Percentiles rank a stretch among this genome's conserved stretches.
Evolutionary conservation across 35 echinoderm and acorn worm genomes (phyloP).

Genomic region (Holothuria glaberrima): DNA sequence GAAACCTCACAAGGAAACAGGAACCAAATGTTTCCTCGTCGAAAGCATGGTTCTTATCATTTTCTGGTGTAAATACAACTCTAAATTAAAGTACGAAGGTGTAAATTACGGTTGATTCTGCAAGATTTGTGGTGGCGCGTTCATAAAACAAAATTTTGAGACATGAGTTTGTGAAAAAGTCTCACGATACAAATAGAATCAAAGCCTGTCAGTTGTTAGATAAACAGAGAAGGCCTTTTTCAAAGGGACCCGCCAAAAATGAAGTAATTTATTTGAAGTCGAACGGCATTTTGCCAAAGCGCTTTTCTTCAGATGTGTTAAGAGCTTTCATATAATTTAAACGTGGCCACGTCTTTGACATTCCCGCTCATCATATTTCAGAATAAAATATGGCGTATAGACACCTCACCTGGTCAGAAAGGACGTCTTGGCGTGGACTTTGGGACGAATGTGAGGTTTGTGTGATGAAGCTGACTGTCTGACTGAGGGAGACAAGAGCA

Average conservation of each 20-base stretch:
- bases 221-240: constrained; percentile 13
- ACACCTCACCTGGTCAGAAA: background rate
- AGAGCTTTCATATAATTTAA: constrained; percentile 40
- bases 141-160: constrained; percentile 19
- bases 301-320: background rate
- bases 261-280: constrained; percentile 41
- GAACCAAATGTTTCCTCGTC: too few relatives aligned
- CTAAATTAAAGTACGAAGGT: too few relatives aligned
- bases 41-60: too few relatives aligned
- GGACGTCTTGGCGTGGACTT: too few relatives aligned
- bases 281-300: constrained; percentile 5
- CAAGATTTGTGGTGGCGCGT: constrained; percentile 39
- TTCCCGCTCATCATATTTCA: constrained; percentile 2
- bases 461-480: too few relatives aligned
- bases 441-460: too few relatives aligned
- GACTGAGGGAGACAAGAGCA: too few relatives aligned
- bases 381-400: background rate
- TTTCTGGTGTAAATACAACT: too few relatives aligned
- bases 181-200: constrained; percentile 5
- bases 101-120: too few relatives aligned
- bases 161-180: background rate
- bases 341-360: background rate
- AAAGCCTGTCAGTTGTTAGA: background rate
- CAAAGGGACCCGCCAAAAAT: constrained; percentile 27
- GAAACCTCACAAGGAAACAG: too few relatives aligned